Conservation (phyloP, 2,888 invertebrate species). For the Zygogramma bicolorata region DNA sequence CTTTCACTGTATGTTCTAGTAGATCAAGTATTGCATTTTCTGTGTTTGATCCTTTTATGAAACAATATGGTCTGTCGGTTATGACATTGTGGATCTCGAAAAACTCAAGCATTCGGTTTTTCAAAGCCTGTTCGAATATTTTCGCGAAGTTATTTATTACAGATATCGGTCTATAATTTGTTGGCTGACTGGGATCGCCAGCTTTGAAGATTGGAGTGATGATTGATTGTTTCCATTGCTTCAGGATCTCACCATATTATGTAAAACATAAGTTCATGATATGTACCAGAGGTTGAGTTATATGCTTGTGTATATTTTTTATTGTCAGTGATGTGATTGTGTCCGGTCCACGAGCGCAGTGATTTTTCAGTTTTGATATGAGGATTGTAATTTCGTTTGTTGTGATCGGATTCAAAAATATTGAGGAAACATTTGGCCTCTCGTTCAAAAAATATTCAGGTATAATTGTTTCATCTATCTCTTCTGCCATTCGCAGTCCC, state of each 20-base stretch:
- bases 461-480: too few species aligned
- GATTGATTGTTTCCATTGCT: not conserved
- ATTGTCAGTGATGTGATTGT: not conserved
- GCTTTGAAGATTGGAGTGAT: too few species aligned
- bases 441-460: too few species aligned
- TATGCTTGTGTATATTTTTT: not conserved
- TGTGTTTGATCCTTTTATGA: too few species aligned
- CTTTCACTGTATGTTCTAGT: too few species aligned
- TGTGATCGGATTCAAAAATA: slow-evolving; percentile 3
- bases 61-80: not conserved
- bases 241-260: not conserved
- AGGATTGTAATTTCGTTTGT: slow-evolving; percentile 5
- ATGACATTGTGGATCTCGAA: not conserved
- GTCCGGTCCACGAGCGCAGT: slow-evolving; percentile 1
- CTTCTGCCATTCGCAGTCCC: too few species aligned
- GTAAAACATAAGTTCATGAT: not conserved
- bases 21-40: too few species aligned
- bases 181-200: too few species aligned
- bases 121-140: too few species aligned
- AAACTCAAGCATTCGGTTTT: not conserved
- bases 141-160: not conserved
- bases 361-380: not conserved
- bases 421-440: not conserved
- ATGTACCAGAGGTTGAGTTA: too few species aligned
- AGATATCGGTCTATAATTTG: not conserved